Evolutionary conservation across 53 echinoderm and acorn worm genomes (phyloP), one percentile per base, ranked within the genome.

Genomic region (Patiria pectinifera): DNA sequence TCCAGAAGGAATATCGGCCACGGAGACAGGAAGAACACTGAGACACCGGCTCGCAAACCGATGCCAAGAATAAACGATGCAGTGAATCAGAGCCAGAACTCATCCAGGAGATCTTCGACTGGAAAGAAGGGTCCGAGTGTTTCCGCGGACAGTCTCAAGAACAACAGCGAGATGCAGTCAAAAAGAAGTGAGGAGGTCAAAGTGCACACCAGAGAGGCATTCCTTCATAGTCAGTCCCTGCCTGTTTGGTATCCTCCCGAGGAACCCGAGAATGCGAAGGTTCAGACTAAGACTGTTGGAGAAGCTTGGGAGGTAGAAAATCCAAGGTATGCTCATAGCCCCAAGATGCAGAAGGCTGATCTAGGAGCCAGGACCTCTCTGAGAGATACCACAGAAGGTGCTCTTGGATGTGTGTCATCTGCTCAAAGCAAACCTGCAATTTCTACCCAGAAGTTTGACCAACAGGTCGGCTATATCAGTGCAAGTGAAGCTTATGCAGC

Each of bases 241-340:
- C 95, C 95, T 21, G 92, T 95, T 58, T 95, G 95, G 95, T 92
- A 92, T 84, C 84, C 85, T 16, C 86, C 82, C 7, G 78, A 80
- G 80, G 80, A 92, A 80, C 53, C 14, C 23, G 92, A 86, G 19
- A 60, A 26, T 4, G 6, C 80, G 45, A 78, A 86, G 79, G 45
- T 59, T 43, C 43, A 6, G 21, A 35, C 19, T 12, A 92, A 79
- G 61, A 77, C n/a, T 62, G 69, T 71, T 18, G 92, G 84, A 61
- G 66, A 85, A 10, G 85, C 69, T 22, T 92, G 85, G 92, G 95
- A 93, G 82, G 87, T 95, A 87, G 95, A 95, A n/a, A 95, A 95
- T 91, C 95, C 95, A 84, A 76, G 90, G 71, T 95, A 84, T 47
- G 47, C 78, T 78, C 79, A 89, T 62, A 89, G 75, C 75, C 89